A percentile compares a stretch with the other conserved stretches of the same genome.
These are phyloP conservation scores for Limnodromus scolopaceus DNA, from an alignment of 2,797 vertebrate species.

Conservation along the genomic window DNA sequence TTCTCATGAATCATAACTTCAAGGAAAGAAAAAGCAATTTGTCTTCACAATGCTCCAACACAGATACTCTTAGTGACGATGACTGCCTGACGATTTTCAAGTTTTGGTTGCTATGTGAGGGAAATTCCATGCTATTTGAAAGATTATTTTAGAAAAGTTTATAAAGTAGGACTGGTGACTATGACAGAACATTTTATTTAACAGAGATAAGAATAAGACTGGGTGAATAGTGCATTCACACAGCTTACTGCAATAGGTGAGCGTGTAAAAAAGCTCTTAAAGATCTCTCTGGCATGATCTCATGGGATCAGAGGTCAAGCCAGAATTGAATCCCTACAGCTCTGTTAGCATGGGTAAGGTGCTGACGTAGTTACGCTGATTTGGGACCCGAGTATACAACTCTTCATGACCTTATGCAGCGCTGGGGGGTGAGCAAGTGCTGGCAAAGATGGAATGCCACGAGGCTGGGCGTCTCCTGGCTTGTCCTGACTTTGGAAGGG, in stretches of 20 bases:
- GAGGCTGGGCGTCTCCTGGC: background rate
- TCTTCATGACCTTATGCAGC: background rate
- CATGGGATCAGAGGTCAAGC: background rate
- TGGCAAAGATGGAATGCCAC: background rate
- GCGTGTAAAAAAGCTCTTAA: background rate
- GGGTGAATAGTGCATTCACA: background rate
- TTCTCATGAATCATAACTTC: slow-evolving; percentile 15
- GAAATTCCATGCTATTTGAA: background rate
- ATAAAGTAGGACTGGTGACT: background rate
- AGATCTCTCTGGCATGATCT: background rate
- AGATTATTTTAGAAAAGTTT: background rate
- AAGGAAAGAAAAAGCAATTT: slow-evolving; percentile 26
- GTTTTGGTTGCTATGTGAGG: background rate
- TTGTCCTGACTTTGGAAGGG: background rate
- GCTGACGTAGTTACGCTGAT: background rate
- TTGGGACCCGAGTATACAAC: background rate
- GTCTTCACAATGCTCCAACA: background rate
- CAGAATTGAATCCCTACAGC: background rate
- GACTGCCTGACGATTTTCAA: background rate
- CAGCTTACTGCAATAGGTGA: background rate
- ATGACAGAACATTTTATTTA: background rate
- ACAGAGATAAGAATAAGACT: background rate
- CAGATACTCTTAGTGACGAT: background rate
- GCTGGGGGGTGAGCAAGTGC: background rate
- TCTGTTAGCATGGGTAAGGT: background rate